Conservation (phyloP, 2,113 vertebrate species). For the Engraulis encrasicolus region DNA sequence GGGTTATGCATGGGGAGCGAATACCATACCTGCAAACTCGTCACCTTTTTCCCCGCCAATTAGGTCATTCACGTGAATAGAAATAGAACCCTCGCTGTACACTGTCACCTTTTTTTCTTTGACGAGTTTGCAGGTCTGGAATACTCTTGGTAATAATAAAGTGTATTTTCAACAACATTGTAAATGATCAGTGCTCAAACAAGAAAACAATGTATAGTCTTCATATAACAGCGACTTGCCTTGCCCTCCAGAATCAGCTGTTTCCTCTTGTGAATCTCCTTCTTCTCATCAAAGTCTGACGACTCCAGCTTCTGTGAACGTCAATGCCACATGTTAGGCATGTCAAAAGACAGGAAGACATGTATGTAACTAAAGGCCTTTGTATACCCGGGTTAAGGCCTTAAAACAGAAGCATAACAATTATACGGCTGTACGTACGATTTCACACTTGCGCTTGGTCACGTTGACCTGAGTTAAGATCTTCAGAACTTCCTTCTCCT, state of each 20-base stretch:
- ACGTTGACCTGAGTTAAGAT: conserved; percentile 96
- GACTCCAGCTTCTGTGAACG: conserved; percentile 85
- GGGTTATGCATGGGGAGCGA: no score
- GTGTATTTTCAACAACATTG: no score
- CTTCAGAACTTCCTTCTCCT: conserved; percentile 82
- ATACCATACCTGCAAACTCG: no score
- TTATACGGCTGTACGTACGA: conserved; percentile 58
- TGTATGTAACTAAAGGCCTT: no score
- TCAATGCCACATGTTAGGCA: neutral
- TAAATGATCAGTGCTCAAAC: no score
- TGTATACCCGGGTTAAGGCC: no score
- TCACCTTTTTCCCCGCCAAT: no score
- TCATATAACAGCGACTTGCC: conserved; percentile 63
- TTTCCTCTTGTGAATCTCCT: conserved; percentile 94
- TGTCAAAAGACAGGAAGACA: neutral
- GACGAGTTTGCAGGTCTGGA: no score
- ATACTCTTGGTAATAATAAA: no score
- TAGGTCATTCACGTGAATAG: no score
- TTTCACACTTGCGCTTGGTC: conserved; percentile 83
- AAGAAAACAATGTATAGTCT: neutral
- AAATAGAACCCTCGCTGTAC: no score
- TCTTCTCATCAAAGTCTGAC: conserved; percentile 91
- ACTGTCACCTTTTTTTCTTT: no score
- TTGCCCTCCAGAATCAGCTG: conserved; percentile 94
- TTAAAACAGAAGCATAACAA: neutral